These are phyloP conservation scores for Aphaenogaster rudis DNA, from an alignment of 1,140 invertebrate genomes.

Conservation along the genomic window DNA sequence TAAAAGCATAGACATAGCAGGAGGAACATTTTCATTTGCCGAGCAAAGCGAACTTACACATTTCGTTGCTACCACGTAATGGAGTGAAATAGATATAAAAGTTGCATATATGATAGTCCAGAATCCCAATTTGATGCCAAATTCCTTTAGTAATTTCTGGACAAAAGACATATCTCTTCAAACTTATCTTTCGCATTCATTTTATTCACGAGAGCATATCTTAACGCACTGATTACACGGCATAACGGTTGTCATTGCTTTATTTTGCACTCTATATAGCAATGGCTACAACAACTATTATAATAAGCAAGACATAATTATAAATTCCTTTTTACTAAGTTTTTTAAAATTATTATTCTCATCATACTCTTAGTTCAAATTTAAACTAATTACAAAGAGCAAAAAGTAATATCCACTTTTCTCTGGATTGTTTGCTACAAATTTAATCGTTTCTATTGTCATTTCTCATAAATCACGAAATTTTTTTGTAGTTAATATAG, in stretches of 20 bases:
- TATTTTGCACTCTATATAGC: slow-evolving; percentile 3
- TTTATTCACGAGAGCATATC: slow-evolving; percentile 35
- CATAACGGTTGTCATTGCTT: slow-evolving; percentile 13
- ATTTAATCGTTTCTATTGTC: slow-evolving; percentile 32
- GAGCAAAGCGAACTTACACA: neutral
- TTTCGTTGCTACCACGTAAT: neutral
- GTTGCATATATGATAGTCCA: neutral
- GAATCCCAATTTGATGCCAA: slow-evolving; percentile 2
- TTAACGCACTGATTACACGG: slow-evolving; percentile 12
- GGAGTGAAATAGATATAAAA: slow-evolving; percentile 28
- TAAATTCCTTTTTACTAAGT: neutral
- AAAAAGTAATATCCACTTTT: slow-evolving; percentile 6
- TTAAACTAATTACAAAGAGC: neutral
- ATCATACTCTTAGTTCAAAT: neutral
- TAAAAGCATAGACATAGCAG: neutral
- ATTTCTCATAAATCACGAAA: neutral
- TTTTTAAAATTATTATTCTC: neutral
- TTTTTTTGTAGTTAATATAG: neutral
- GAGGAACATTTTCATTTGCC: slow-evolving; percentile 4
- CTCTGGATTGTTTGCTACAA: neutral
- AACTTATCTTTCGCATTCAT: neutral
- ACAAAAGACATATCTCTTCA: neutral
- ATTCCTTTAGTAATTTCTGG: neutral
- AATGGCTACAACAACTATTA: slow-evolving; percentile 8
- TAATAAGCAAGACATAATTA: slow-evolving; percentile 8